These are phyloP conservation scores for Thalassoma bifasciatum DNA, from an alignment of 2,113 vertebrate species.

Conservation along the genomic window DNA sequence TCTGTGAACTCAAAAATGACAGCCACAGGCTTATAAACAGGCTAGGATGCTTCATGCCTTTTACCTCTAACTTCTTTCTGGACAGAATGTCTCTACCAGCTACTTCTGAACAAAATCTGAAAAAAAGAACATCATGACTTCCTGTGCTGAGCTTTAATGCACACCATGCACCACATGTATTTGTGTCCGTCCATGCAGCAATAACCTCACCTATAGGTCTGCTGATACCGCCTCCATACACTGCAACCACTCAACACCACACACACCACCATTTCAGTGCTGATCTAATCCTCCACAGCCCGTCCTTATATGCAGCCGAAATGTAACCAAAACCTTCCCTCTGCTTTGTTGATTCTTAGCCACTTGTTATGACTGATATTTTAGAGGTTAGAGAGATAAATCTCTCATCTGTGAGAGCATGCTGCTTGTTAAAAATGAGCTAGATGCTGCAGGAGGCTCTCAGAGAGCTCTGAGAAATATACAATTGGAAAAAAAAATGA, in stretches of 20 bases:
- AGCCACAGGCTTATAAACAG: no score
- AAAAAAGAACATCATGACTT: no score
- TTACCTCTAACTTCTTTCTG: no score
- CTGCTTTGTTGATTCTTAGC: conserved; percentile 30
- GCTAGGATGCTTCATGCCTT: no score
- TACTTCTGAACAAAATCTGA: background rate
- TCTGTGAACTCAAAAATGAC: no score
- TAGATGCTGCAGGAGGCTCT: conserved; percentile 27
- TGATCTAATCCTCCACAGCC: conserved; percentile 2
- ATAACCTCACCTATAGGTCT: background rate
- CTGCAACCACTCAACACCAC: background rate
- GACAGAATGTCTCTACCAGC: no score
- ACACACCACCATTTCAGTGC: background rate
- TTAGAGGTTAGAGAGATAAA: conserved; percentile 45
- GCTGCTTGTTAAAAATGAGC: conserved; percentile 67
- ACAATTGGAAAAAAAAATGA: conserved; percentile 46
- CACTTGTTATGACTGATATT: conserved; percentile 51
- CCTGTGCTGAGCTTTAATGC: background rate
- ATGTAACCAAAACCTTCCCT: conserved; percentile 2
- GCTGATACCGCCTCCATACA: background rate
- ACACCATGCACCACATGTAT: background rate
- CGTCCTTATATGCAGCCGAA: background rate
- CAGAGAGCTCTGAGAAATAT: conserved; percentile 38
- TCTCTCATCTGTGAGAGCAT: conserved; percentile 52
- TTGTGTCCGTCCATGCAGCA: background rate